These are phyloP conservation scores for Carlito syrichta DNA, from an alignment of 2,113 vertebrate genomes.

Conservation along the genomic window DNA sequence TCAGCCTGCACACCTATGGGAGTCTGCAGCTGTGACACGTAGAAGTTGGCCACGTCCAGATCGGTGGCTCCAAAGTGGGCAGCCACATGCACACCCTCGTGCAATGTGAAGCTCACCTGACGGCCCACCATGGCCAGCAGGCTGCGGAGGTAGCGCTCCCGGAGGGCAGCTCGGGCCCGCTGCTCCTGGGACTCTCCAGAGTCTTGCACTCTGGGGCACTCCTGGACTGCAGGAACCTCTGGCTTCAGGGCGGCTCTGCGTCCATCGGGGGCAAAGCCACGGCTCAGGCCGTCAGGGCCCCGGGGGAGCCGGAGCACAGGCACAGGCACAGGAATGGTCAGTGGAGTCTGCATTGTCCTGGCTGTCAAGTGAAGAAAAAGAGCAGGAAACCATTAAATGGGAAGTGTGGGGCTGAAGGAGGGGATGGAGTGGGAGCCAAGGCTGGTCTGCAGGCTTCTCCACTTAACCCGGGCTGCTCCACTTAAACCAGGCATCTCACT, in stretches of 20 bases:
- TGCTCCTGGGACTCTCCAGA: slow-evolving; percentile 78
- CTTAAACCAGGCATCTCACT: too few relatives aligned
- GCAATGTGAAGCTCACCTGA: slow-evolving; percentile 85
- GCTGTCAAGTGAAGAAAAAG: neutral
- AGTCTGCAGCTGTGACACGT: slow-evolving; percentile 90
- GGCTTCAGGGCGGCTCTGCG: slow-evolving; percentile 72
- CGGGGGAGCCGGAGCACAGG: slow-evolving; percentile 73
- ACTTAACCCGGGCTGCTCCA: too few relatives aligned
- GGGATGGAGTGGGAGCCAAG: neutral
- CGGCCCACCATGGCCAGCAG: slow-evolving; percentile 84
- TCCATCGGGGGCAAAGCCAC: slow-evolving; percentile 82
- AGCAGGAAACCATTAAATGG: neutral
- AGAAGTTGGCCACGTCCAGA: slow-evolving; percentile 91
- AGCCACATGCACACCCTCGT: slow-evolving; percentile 85
- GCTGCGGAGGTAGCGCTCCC: slow-evolving; percentile 90
- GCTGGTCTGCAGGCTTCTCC: neutral
- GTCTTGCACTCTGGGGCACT: neutral
- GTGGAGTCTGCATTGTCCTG: slow-evolving; percentile 35
- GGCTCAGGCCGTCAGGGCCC: slow-evolving; percentile 80
- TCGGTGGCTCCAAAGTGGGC: slow-evolving; percentile 89
- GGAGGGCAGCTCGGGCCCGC: slow-evolving; percentile 78
- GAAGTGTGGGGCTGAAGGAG: neutral
- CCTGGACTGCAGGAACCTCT: neutral
- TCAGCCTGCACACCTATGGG: slow-evolving; percentile 91
- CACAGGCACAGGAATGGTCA: slow-evolving; percentile 51